Base-by-base conservation (phyloP, 2,888 invertebrate genomes). In the Micoletzkya japonica region DNA sequence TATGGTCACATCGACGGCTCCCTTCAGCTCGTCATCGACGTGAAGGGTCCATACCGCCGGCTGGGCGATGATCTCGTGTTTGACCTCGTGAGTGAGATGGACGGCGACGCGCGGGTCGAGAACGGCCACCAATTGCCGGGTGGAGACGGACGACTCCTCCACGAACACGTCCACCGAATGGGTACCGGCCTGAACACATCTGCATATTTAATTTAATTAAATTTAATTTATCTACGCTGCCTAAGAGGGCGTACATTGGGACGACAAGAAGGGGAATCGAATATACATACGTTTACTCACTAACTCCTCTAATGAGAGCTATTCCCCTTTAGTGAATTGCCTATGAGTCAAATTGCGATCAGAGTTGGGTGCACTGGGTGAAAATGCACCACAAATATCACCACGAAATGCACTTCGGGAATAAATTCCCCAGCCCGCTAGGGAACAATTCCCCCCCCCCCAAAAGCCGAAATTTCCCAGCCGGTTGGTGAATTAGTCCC, bases 91-190 rank as follows among this genome's bases (percentile, higher is more conserved):
- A 2, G 32, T 30, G 24, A 61, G 49, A 49, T 61, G 61, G 2
- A 49, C 61, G 1, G 61, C 61, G 14, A 61, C 44, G 44, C 49
- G 20, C 26, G 67, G 67, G 32, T 67, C 67, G 57, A 67, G 67
- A 1, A 67, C 67, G 3, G 57, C 44, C 14, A 67, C 32, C 0
- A 56, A 24, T n/a, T 67, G 67, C 4, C 52, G 32, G 7, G 67
- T 39, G 10, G 56, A 28, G 17, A 67, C 30, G 3, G 67, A 44
- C 1, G 67, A 39, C 0, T 59, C 69, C 36, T 69, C 69, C 2
- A 69, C 69, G 50, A 69, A 58, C 17, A 59, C 59, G 32, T 69
- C 58, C 2, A 69, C 37, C 44, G 49, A 59, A 36, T 69, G 49
- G n/a, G 28, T 49, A 10, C 69, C 69, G 20, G 69, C 50, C 69